These are phyloP conservation scores for Pseudomyrmex cubaensis DNA, from an alignment of 1,140 invertebrate species.

Conservation along the genomic window DNA sequence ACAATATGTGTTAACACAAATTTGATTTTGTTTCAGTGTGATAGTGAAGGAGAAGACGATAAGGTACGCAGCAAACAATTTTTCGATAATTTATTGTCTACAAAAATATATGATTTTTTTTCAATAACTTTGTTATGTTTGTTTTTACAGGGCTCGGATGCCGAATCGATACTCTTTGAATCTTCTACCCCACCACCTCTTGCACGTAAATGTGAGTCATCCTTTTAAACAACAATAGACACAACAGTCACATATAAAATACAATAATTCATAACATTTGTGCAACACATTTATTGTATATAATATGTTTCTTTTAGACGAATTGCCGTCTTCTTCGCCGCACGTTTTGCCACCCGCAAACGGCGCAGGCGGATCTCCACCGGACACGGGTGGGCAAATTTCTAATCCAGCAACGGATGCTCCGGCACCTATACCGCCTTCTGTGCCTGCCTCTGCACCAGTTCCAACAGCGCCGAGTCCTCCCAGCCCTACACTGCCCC, in stretches of 20 bases:
- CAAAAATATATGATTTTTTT: not conserved
- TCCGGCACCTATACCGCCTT: conserved; percentile 84
- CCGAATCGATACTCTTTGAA: conserved; percentile 91
- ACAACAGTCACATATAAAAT: not conserved
- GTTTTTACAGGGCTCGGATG: conserved; percentile 88
- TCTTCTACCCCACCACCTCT: conserved; percentile 87
- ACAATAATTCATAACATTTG: not conserved
- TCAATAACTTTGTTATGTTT: conserved; percentile 13
- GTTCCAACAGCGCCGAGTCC: conserved; percentile 84
- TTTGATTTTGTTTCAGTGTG: conserved; percentile 89
- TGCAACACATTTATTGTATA: not conserved
- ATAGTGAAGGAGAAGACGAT: conserved; percentile 95
- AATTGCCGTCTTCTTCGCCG: conserved; percentile 85
- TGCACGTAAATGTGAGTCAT: conserved; percentile 86
- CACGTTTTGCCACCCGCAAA: conserved; percentile 86
- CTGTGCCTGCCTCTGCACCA: conserved; percentile 83
- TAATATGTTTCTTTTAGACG: conserved; percentile 73
- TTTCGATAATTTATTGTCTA: not conserved
- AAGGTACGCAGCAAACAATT: conserved; percentile 87
- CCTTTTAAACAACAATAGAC: not conserved
- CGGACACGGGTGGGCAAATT: conserved; percentile 84
- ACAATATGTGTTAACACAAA: not conserved
- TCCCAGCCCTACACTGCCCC: conserved; percentile 84
- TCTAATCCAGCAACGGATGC: conserved; percentile 84
- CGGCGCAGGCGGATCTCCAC: conserved; percentile 84